These are phyloP conservation scores for Tolypeutes matacus DNA, from an alignment of 2,797 vertebrate genomes.

Conservation along the genomic window DNA sequence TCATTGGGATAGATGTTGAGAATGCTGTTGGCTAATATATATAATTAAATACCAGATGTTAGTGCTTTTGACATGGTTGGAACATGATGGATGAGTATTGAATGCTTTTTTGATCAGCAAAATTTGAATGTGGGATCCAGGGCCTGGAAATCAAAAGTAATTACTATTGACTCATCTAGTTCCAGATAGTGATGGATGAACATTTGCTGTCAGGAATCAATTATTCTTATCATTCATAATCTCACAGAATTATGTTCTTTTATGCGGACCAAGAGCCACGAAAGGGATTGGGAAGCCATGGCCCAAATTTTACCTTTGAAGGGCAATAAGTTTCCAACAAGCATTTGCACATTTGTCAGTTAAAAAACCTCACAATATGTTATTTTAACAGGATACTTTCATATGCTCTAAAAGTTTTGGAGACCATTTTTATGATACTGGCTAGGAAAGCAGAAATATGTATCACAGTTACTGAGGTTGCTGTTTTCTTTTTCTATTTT, in stretches of 20 bases:
- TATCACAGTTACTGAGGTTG: slow-evolving; percentile 29
- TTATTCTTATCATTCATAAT: slow-evolving; percentile 8
- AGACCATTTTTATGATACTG: background rate
- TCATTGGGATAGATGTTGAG: background rate
- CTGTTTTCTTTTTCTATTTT: background rate
- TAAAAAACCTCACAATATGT: background rate
- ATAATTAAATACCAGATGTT: background rate
- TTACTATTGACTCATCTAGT: slow-evolving; percentile 28
- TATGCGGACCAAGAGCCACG: background rate
- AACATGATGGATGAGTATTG: background rate
- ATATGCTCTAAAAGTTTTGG: slow-evolving; percentile 17
- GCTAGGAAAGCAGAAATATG: background rate
- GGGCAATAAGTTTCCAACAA: background rate
- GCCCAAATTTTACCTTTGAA: background rate
- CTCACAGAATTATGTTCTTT: background rate
- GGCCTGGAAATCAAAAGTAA: slow-evolving; percentile 35
- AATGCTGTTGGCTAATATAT: background rate
- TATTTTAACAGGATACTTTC: slow-evolving; percentile 1
- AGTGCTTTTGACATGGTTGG: background rate
- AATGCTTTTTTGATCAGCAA: background rate
- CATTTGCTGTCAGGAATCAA: background rate
- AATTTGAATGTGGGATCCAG: background rate
- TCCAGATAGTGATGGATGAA: background rate
- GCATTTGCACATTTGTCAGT: background rate
- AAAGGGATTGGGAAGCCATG: background rate